Evolutionary conservation across 2,113 vertebrate species (phyloP).

Genomic region (Tragelaphus buxtoni): DNA sequence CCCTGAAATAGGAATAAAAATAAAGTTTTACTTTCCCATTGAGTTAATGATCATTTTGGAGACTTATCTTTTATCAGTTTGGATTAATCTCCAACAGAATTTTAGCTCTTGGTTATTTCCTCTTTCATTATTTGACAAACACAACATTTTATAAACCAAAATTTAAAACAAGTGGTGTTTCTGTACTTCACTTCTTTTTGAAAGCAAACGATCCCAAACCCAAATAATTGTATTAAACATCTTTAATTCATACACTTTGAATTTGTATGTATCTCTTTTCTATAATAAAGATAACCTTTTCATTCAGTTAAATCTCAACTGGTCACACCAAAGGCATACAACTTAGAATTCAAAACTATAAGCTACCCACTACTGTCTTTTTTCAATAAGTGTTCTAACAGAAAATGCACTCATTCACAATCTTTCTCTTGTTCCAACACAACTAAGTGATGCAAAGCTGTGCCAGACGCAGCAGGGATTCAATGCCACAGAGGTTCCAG

Average conservation of each 20-base stretch:
- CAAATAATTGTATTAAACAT: background rate
- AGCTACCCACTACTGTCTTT: background rate
- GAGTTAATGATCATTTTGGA: background rate
- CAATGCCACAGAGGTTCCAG: background rate
- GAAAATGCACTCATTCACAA: background rate
- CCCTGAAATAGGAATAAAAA: background rate
- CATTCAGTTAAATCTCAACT: background rate
- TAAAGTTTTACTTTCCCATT: background rate
- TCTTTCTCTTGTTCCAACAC: background rate
- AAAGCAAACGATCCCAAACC: background rate
- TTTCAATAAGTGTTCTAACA: background rate
- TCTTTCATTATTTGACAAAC: background rate
- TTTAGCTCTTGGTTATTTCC: background rate
- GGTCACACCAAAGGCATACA: background rate
- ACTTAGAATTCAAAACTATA: background rate
- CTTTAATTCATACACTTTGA: background rate
- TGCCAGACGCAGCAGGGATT: background rate
- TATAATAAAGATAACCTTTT: background rate
- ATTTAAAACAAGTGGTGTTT: background rate
- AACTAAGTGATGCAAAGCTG: background rate
- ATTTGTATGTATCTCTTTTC: background rate
- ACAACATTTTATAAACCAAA: background rate
- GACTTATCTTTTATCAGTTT: background rate
- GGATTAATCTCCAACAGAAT: background rate
- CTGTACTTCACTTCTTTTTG: background rate